Base-by-base conservation (phyloP, 2,797 vertebrate genomes). In the Anolis apletophallus region DNA sequence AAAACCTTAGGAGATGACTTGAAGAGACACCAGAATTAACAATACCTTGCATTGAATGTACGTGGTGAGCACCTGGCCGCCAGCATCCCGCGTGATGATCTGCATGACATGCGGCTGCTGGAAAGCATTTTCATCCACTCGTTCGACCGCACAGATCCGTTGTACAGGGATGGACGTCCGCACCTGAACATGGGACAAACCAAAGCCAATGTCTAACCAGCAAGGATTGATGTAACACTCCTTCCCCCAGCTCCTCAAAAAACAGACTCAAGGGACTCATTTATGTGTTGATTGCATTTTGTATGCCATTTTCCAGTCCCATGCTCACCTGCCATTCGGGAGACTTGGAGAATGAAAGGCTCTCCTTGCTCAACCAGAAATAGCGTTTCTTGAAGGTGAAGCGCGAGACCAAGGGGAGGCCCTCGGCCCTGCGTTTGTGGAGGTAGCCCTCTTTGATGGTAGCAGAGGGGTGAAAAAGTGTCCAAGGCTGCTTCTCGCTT, bases 41-140 rank as follows among this genome's bases (percentile, higher is more conserved):
- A 21, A 21, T 80, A 98, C 98, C 97, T 99, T 99, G 95, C 98
- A 99, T 93, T 98, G 98, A 92, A 98, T 97, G 95, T 98, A 98
- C 94, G 97, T 97, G 91, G 96, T 98, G 94, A 95, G 96, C 88
- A 95, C 95, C 87, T 96, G 95, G 16, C 96, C 95, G 0, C 96
- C 90, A 1, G 91, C 95, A 72, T 97, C 98, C 95, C 96, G 97
- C 0, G 97, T 97, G 91, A 98, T 94, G 87, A 99, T 95, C 96
- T 99, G 98, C 98, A 98, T 97, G 93, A 98, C 94, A 46, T 98
- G 97, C 29, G 97, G 97, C 93, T 98, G 97, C 95, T 98, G 98
- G 96, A 98, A 99, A 94, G 98, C 97, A 72, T 98, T 97, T 92
- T 98, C 97, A 1, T 99, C 98, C 94, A 98, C 97, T 23, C 96